These are phyloP conservation scores for Oligia fasciuncula DNA, from an alignment of 2,888 invertebrate species.

Conservation along the genomic window DNA sequence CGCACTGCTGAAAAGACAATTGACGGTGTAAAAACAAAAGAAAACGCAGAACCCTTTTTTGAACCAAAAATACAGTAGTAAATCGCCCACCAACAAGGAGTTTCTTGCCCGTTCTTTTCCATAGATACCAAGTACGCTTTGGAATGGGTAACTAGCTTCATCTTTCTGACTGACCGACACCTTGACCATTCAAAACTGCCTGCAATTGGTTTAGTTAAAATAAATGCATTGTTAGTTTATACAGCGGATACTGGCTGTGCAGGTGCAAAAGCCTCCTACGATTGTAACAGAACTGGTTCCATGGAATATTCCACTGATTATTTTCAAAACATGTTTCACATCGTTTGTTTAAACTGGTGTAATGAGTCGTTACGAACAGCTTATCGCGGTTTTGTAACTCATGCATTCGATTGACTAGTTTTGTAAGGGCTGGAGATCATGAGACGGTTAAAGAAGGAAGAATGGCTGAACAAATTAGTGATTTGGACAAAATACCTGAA, in stretches of 20 bases:
- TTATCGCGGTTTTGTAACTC: slow-evolving; percentile 13
- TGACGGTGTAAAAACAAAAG: not conserved
- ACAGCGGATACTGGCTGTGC: not conserved
- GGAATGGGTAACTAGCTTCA: too few species aligned
- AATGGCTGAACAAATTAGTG: not conserved
- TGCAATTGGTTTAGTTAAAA: not conserved
- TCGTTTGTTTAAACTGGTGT: slow-evolving; percentile 28
- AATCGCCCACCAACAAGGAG: too few species aligned
- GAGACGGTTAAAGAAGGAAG: not conserved
- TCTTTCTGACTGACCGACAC: too few species aligned
- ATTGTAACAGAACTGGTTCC: slow-evolving; percentile 19
- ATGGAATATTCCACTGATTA: slow-evolving; percentile 39
- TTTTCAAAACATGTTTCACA: slow-evolving; percentile 45
- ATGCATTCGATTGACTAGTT: not conserved
- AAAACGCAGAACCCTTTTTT: not conserved
- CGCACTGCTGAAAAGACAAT: not conserved
- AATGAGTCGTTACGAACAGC: slow-evolving; percentile 20
- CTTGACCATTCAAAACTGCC: too few species aligned
- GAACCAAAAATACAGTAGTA: too few species aligned
- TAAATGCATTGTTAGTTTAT: not conserved
- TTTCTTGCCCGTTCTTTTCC: too few species aligned
- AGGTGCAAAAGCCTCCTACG: slow-evolving; percentile 32
- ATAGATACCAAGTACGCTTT: too few species aligned
- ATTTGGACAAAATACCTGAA: not conserved
- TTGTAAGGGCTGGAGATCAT: not conserved